Conservation (phyloP, 2,888 invertebrate genomes). For the Eurytoma adleriae region DNA sequence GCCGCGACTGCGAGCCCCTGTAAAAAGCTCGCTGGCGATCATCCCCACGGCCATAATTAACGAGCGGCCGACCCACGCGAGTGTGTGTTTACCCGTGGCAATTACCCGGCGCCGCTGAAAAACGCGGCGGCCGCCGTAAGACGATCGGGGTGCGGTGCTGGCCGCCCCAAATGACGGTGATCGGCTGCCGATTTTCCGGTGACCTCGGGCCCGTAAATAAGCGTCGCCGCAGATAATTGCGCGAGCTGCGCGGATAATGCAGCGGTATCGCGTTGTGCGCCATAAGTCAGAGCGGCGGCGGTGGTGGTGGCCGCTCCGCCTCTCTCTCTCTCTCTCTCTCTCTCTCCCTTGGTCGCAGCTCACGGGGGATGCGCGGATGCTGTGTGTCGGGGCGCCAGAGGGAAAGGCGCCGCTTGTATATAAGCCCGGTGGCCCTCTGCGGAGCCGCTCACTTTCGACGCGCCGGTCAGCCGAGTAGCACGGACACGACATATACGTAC, state of each 20-base stretch:
- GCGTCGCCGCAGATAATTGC: not conserved
- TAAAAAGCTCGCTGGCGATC: too few species aligned
- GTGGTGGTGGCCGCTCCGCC: slow-evolving; percentile 57
- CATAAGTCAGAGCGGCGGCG: slow-evolving; percentile 69
- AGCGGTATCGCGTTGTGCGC: slow-evolving; percentile 71
- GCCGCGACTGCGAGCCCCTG: too few species aligned
- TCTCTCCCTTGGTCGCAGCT: slow-evolving; percentile 33
- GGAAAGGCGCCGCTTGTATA: slow-evolving; percentile 63
- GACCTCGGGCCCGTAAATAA: slow-evolving; percentile 65
- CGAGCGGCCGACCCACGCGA: too few species aligned
- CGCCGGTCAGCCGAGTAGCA: slow-evolving; percentile 54
- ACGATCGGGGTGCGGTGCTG: not conserved
- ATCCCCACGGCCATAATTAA: too few species aligned
- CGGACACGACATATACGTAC: not conserved
- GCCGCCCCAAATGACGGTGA: not conserved
- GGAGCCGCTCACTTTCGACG: slow-evolving; percentile 70
- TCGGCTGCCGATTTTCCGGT: not conserved
- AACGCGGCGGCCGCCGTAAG: not conserved
- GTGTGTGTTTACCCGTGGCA: too few species aligned
- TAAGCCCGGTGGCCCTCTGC: slow-evolving; percentile 72
- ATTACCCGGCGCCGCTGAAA: too few species aligned
- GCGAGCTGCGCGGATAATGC: slow-evolving; percentile 69
- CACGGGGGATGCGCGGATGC: slow-evolving; percentile 47
- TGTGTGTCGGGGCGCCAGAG: slow-evolving; percentile 51
- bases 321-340: slow-evolving; percentile 52